A percentile compares a stretch with the other conserved stretches of the same genome.
Conservation (phyloP, 2,888 invertebrate species). For the Pterostichus niger region DNA sequence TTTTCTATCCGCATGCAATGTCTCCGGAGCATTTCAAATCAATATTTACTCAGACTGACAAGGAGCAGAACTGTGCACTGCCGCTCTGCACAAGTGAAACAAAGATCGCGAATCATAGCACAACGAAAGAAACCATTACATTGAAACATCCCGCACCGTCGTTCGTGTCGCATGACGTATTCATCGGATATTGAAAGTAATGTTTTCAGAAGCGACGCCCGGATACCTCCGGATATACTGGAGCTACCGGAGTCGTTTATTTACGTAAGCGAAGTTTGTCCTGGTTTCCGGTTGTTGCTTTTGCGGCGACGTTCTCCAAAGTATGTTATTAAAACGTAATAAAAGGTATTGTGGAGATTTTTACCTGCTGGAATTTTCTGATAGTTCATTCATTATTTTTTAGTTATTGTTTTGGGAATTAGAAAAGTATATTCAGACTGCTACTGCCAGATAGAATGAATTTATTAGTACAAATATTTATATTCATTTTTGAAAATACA, state of each 20-base stretch:
- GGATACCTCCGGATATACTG: slow-evolving; percentile 13
- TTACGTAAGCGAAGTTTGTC: slow-evolving; percentile 47
- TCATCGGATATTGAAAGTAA: slow-evolving; percentile 72
- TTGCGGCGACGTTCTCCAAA: slow-evolving; percentile 20
- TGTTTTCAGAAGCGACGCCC: slow-evolving; percentile 51
- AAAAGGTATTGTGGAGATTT: slow-evolving; percentile 29
- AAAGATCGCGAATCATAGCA: slow-evolving; percentile 35
- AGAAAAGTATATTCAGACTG: slow-evolving; percentile 6
- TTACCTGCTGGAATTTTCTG: slow-evolving; percentile 37
- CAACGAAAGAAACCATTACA: slow-evolving; percentile 70
- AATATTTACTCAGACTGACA: slow-evolving; percentile 54
- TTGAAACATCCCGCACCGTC: slow-evolving; percentile 75
- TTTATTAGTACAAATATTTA: too few species aligned
- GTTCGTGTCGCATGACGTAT: slow-evolving; percentile 74
- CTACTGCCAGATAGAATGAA: neutral
- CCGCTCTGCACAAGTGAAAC: slow-evolving; percentile 24
- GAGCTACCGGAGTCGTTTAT: slow-evolving; percentile 21
- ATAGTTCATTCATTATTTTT: slow-evolving; percentile 23
- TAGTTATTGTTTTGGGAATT: slow-evolving; percentile 33
- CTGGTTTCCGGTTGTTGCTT: slow-evolving; percentile 25
- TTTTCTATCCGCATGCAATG: slow-evolving; percentile 57
- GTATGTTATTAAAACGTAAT: slow-evolving; percentile 37
- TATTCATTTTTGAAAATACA: too few species aligned
- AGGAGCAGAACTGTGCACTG: slow-evolving; percentile 27
- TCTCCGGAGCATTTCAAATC: slow-evolving; percentile 60